Base-by-base conservation (phyloP, 2,113 vertebrate genomes). In the Cepphus grylle region DNA sequence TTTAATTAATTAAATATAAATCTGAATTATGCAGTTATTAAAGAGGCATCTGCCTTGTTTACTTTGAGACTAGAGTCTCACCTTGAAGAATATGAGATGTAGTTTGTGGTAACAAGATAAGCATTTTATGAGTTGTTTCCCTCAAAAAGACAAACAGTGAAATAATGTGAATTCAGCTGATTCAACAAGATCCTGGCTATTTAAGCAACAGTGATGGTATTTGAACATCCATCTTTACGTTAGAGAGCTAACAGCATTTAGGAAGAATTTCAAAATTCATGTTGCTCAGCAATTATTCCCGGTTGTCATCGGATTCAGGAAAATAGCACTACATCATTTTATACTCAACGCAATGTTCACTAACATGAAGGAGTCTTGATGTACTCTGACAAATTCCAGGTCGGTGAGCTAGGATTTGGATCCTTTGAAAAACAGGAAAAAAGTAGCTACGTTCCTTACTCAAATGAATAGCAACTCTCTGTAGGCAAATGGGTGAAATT, bases 1-100 rank as follows among this genome's bases (percentile, higher is more conserved):
- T 93, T 80, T 88, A 95, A 97, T 89, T 92, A 90, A 95, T 94
- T 95, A 94, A 94, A 95, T 95, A 95, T 66, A 91, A 79, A 83
- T 85, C 53, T 82, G 74, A 96, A 95, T 85, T 78, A 80, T 49
- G 70, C 7, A n/a, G 58, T 58, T 94, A 94, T 72, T 94, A 93
- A 87, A 91, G 87, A 95, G 67, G 36, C 50, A 91, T 77, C 78
- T 95, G n/a, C 38, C 71, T 93, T 88, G 36, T 94, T 93, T 93
- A 81, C 49, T 94, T 90, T 90, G 74, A 93, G n/a, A 73, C 67
- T 70, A 43, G 55, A 93, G 15, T 59, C 83, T 93, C 84, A 96
- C 71, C 89, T 88, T 90, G 94, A 95, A 86, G 50, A 87, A 70
- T 26, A 74, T 19, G 27, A 67, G 47, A 86, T 61, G 38, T 30